These are phyloP conservation scores for Eptesicus fuscus DNA, from an alignment of 2,113 vertebrate genomes.

Conservation along the genomic window DNA sequence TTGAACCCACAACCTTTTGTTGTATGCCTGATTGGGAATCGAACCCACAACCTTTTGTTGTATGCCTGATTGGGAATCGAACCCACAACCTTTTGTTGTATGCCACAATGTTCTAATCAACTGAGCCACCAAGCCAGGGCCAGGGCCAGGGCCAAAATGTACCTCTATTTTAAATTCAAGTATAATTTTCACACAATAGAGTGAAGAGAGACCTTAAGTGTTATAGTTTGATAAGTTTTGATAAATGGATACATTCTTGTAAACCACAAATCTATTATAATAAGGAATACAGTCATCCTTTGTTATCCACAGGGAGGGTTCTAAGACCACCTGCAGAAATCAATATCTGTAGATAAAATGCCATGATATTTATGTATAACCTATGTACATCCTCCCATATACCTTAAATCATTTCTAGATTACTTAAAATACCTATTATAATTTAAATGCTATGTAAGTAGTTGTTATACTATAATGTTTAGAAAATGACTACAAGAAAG, in stretches of 20 bases:
- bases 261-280: background rate
- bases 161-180: background rate
- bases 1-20: background rate
- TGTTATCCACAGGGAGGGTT: too few species aligned
- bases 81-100: background rate
- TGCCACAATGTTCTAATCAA: background rate
- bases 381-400: background rate
- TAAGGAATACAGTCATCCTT: background rate
- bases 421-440: background rate
- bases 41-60: background rate
- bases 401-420: background rate
- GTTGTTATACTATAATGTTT: background rate
- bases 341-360: background rate
- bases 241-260: background rate
- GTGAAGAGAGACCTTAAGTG: background rate
- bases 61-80: background rate
- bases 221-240: background rate
- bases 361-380: background rate
- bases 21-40: background rate
- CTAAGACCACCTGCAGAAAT: background rate
- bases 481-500: background rate
- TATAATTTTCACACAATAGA: background rate
- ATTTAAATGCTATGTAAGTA: background rate
- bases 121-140: background rate
- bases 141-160: slow-evolving; percentile 3